Base-by-base conservation (phyloP, 2,113 vertebrate species). In the Halichoeres trimaculatus region DNA sequence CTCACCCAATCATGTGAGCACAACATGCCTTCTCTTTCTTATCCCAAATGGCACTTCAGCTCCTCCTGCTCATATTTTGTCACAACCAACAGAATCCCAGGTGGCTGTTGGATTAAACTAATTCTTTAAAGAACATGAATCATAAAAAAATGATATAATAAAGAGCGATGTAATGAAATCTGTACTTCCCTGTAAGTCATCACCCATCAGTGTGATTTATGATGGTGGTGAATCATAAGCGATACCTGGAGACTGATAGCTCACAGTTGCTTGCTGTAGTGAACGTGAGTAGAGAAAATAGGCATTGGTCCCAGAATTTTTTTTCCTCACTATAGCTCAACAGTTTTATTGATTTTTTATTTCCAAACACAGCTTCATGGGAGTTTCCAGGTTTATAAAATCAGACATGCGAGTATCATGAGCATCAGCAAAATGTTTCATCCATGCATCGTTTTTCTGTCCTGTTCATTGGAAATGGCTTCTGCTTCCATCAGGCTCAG, bases 121-220 rank as follows among this genome's bases (percentile, higher is more conserved):
- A 69, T 72, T 52, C 69, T 86, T 89, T 78, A 80, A 85, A 72
- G 72, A 60, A 74, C 75, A 81, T 90, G 85, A 90, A 87, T 90
- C 66, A 80, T 38, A 59, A 3, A 30, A n/a, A 6, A 30, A 6
- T 30, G 6, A 30, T 30, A 30, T 30, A 30, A 30, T 30, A 30
- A 48, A 22, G 60, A 86, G 73, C 83, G 82, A 83, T 85, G 76
- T 63, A 69, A 70, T 75, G 53, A 78, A 84, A 84, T 80, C 56
- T 73, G 70, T 70, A 70, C 52, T 70, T 85, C 80, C 71, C 77
- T 52, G 73, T 62, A 77, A 65, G 78, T 81, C 71, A 86, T 91
- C 91, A 84, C 80, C 78, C 74, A 87, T 80, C 61, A 65, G 14
- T 53, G 63, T 85, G 86, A 90, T 88, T 86, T 69, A 86, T 89